Percentiles rank a stretch among this genome's conserved stretches.
Conservation (phyloP, 2,888 invertebrate genomes). For the Leptopilina myrica region DNA sequence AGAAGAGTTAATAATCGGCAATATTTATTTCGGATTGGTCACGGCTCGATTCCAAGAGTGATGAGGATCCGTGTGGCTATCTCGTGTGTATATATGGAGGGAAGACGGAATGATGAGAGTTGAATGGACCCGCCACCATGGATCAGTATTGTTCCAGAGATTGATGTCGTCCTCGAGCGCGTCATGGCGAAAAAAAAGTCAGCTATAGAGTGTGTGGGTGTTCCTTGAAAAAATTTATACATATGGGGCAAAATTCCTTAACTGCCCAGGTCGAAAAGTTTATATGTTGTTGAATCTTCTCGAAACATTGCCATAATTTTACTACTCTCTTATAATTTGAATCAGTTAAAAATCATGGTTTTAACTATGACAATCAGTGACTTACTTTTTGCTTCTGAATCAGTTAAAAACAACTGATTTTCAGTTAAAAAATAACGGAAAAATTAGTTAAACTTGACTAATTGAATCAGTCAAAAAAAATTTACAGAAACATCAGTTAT, state of each 20-base stretch:
- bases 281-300: no score
- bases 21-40: conserved; percentile 76
- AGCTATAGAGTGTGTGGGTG: conserved; percentile 51
- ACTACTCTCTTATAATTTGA: no score
- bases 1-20: conserved; percentile 73
- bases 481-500: no score
- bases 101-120: conserved; percentile 61
- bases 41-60: conserved; percentile 72
- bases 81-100: conserved; percentile 37
- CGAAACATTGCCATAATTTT: no score
- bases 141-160: conserved; percentile 62
- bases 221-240: conserved; percentile 45
- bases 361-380: no score
- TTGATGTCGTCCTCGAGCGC: conserved; percentile 64
- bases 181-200: conserved; percentile 17
- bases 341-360: no score
- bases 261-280: neutral
- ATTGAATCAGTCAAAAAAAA: no score
- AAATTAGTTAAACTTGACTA: no score
- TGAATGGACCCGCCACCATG: conserved; percentile 52
- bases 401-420: no score
- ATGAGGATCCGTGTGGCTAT: conserved; percentile 61
- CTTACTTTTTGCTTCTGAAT: no score
- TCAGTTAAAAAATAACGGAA: no score
- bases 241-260: conserved; percentile 36